Evolutionary conservation across 2,888 invertebrate genomes (phyloP), one percentile per base, ranked within the genome.

Genomic region (Orchestes rusci): DNA sequence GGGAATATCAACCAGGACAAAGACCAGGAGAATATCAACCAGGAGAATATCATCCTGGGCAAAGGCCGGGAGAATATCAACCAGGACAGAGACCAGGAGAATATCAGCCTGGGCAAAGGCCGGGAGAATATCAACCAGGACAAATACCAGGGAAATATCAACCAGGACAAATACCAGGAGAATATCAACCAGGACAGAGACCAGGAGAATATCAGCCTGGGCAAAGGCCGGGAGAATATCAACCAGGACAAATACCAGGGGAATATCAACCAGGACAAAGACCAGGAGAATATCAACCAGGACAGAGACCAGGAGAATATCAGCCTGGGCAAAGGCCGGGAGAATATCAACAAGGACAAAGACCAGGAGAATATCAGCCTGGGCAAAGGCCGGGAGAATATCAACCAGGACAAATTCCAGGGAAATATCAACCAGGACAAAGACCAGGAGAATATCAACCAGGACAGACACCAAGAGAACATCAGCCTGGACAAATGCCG

Each of bases 1-100:
- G n/a, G n/a, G n/a, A n/a, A n/a, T 45, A 48, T 42, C 45, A 51
- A 19, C 50, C 55, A 10, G 20, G 35, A 17, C 16, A 12, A 20
- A 19, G 31, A 39, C 40, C 51, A 30, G 51, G 57, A 44, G 52
- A 46, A 34, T 16, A 18, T 10, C 10, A 16, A 16, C 39, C 42
- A 23, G 52, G 48, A 32, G 23, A 34, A 39, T 38, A 38, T 38
- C 17, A 39, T 2, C 10, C 16, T 47, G 17, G 55, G 46, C 23
- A 23, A 5, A 23, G 10, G 7, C 23, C 10, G 23, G 23, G 10
- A 23, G 23, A 10, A 5, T 10, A 23, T 10, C 23, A 23, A 23
- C 23, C 10, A 10, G 23, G 23, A 23, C 23, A 23, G 23, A 10
- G 7, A 23, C 23, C 5, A 23, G 23, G 10, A 23, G 23, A 10